phyloP scores from a whole-genome alignment of 2,888 invertebrate species.

The Stegophylla sp. region DNA sequence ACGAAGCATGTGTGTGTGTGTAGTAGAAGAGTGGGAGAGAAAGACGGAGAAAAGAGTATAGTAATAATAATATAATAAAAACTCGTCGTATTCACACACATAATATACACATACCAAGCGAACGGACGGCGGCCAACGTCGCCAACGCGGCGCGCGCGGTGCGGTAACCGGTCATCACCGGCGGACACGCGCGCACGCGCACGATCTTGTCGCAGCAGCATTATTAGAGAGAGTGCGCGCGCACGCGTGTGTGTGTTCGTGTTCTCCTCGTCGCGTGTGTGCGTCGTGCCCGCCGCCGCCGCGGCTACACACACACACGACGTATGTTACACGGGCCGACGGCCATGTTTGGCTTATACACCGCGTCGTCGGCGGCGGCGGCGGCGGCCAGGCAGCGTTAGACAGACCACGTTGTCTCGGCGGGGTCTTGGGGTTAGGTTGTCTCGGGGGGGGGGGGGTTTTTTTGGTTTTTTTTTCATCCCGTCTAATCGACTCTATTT shows the following conservation, averaged over 20 bases:
- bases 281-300: too few relatives aligned
- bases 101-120: slow-evolving; percentile 13
- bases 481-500: not conserved
- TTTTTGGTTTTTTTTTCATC: not conserved
- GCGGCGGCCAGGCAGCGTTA: slow-evolving; percentile 42
- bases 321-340: slow-evolving; percentile 46
- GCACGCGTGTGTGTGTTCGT: not conserved
- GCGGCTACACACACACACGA: too few relatives aligned
- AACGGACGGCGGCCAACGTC: slow-evolving; percentile 13
- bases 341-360: slow-evolving; percentile 50
- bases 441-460: not conserved
- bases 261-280: too few relatives aligned
- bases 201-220: not conserved
- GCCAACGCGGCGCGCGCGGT: slow-evolving; percentile 7
- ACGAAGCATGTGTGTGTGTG: too few relatives aligned
- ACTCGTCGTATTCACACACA: slow-evolving; percentile 3
- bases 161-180: slow-evolving; percentile 55
- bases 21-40: not conserved
- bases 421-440: not conserved
- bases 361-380: slow-evolving; percentile 4
- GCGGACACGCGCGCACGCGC: slow-evolving; percentile 7
- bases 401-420: not conserved
- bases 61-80: slow-evolving; percentile 1
- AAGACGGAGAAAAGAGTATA: not conserved
- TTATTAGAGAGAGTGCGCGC: slow-evolving; percentile 4